Evolutionary conservation across 2,888 invertebrate species (phyloP), one percentile per base, ranked within the genome.

Genomic region (Lasioglossum marginatum): DNA sequence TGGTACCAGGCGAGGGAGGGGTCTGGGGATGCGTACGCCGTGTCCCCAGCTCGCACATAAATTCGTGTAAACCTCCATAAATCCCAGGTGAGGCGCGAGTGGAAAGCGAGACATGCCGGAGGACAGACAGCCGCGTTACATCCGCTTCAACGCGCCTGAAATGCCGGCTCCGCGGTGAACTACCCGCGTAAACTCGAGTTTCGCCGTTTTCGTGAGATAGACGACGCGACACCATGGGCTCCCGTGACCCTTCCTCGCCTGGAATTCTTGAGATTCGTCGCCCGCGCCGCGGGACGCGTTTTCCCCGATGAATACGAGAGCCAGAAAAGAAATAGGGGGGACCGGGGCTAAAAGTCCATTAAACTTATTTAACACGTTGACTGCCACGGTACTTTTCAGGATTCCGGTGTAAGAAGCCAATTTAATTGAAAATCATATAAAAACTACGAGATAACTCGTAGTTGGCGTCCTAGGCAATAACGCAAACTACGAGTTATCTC

Each of bases 41-140:
- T 89, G 89, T 90, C 86, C 81, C 87, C 68, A 83, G 87, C 87
- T 88, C 88, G 89, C 91, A 91, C 92, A 93, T 93, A 93, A 93
- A 93, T 93, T 92, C 91, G 87, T 86, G 82, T 86, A 91, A 92
- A 93, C 92, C 92, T 86, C 92, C 92, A 93, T 93, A 93, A 93
- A 93, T 93, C 92, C 87, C 91, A 81, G 82, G 89, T 87, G 90
- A 89, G 92, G 92, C 89, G 92, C 89, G 90, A 93, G 90, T 88
- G 89, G 88, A 88, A 91, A 87, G 89, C 92, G 92, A 90, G 92
- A 89, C 88, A 81, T 63, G 37, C 37, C 82, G 80, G 86, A 82
- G 86, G 89, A 91, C 88, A 85, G 89, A 92, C 90, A 83, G 90
- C 89, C 87, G 87, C 79, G 82, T 84, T 68, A 68, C 37, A 80